Evolutionary conservation across 1,140 invertebrate species (phyloP), one percentile per base, ranked within the genome.

Genomic region (Frieseomelitta varia): DNA sequence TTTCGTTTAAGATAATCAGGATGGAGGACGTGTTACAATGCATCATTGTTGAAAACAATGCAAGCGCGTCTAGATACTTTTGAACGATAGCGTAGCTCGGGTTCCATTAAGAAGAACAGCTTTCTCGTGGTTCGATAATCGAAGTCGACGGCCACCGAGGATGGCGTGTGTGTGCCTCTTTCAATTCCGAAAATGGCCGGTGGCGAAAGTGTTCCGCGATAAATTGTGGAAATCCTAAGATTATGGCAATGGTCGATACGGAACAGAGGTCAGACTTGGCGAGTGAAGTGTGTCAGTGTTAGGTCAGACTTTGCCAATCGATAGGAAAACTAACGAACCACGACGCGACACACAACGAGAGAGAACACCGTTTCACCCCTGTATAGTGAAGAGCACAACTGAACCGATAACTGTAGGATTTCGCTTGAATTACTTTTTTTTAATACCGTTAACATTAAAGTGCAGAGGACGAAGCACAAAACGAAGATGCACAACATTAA

Each of bases 241-340:
- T 91, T 90, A 89, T 87, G 58, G 58, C 58, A 61, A 61, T 61
- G 91, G 93, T 93, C 92, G 91, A 94, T 94, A 93, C 63, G 86
- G 87, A 92, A 90, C 93, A 88, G 93, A 94, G 93, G 93, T 93
- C 93, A 93, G 91, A 91, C 92, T 87, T 91, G 85, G 89, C 90
- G 86, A 92, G 91, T 93, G 90, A 93, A 94, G 93, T 93, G 87
- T 94, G 93, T 94, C 93, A 93, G 93, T 94, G 93, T 94, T 94
- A 93, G 93, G 93, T 94, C 93, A 94, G 92, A 92, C 89, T 24
- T 86, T 85, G 88, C 85, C 90, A 93, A 94, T 94, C 93, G 90
- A 94, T 94, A 93, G 83, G 92, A 88, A 93, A 92, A 89, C 91
- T 90, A 84, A 90, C 87, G 65, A 30, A 56, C 68, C 73, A 69